A percentile compares a stretch with the other conserved stretches of the same genome.
These are phyloP conservation scores for Edolisoma coerulescens DNA, from an alignment of 2,113 vertebrate species.

Conservation along the genomic window DNA sequence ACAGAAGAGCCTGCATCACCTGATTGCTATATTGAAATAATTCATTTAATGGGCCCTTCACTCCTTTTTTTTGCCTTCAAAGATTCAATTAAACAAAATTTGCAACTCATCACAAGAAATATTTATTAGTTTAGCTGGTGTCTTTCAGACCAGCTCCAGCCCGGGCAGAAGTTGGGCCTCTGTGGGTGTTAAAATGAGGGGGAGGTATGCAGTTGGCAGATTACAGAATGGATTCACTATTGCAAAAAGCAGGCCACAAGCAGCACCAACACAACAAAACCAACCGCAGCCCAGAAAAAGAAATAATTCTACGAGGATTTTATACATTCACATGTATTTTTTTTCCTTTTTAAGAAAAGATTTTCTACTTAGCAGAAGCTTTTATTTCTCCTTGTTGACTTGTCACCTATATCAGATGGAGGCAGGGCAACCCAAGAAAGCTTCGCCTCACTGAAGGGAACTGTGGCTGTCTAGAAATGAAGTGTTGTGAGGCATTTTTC, in stretches of 20 bases:
- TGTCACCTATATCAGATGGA: not conserved
- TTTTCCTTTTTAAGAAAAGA: not conserved
- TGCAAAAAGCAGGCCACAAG: not conserved
- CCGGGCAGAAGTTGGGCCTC: not conserved
- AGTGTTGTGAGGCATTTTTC: not conserved
- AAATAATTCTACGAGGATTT: not conserved
- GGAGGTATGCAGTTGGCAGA: not conserved
- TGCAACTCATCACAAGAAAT: constrained; percentile 22
- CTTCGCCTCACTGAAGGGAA: not conserved
- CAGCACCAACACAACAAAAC: not conserved
- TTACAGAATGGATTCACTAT: not conserved
- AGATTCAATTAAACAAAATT: constrained; percentile 65
- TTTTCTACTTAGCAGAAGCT: not conserved
- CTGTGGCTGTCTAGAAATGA: not conserved
- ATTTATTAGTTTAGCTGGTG: constrained; percentile 32
- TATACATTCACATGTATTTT: not conserved
- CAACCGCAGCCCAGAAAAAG: not conserved
- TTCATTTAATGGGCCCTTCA: constrained; percentile 51
- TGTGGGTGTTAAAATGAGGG: not conserved
- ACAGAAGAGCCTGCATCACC: constrained; percentile 20
- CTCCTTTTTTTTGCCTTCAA: constrained; percentile 35
- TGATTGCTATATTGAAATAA: constrained; percentile 62
- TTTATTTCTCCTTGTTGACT: not conserved
- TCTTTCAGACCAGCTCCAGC: constrained; percentile 33
- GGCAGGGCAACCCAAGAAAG: not conserved